Conservation (phyloP, 2,113 vertebrate species). For the Campylomormyrus tamandua region DNA sequence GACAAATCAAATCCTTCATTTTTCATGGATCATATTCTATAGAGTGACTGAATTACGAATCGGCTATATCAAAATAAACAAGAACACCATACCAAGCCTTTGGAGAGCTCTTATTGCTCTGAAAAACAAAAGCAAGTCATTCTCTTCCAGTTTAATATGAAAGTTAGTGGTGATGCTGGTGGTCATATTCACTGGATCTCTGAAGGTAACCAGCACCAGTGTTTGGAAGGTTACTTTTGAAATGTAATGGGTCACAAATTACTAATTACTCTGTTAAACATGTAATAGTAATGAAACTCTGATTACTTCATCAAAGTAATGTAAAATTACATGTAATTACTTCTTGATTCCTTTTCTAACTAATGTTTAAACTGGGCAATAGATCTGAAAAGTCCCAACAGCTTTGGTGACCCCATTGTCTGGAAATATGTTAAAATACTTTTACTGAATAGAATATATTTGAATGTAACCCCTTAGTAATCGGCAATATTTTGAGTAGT, state of each 20-base stretch:
- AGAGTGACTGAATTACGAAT: background rate
- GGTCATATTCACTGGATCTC: background rate
- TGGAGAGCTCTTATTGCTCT: background rate
- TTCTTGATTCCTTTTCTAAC: background rate
- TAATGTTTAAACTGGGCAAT: background rate
- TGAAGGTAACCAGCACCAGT: background rate
- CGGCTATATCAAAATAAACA: background rate
- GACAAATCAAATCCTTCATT: background rate
- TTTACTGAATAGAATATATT: background rate
- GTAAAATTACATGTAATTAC: background rate
- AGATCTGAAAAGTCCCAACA: background rate
- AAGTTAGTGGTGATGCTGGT: background rate
- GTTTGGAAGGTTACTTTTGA: background rate
- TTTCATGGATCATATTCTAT: background rate
- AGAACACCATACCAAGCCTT: background rate
- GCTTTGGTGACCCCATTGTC: background rate
- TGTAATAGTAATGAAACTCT: background rate
- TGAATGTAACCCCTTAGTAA: background rate
- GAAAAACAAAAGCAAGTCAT: background rate
- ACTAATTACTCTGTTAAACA: background rate
- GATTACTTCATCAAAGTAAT: background rate
- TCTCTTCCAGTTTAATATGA: background rate
- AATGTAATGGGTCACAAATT: background rate
- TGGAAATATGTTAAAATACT: background rate
- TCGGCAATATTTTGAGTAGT: background rate